Evolutionary conservation across 1,140 invertebrate genomes (phyloP).

Genomic region (Oreohelix idahoensis): DNA sequence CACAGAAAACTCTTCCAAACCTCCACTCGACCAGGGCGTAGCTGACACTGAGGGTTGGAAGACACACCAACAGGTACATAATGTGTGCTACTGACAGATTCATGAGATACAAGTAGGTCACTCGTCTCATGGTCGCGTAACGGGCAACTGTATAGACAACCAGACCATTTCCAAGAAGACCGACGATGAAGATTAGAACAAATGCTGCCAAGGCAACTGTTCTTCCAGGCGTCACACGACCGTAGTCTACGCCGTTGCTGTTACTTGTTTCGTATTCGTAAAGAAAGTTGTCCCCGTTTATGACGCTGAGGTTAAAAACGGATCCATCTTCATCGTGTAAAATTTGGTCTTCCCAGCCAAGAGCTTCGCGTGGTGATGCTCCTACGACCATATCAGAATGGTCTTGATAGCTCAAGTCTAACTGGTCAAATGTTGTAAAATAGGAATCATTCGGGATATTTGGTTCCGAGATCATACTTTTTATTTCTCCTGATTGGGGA

Average conservation of each 20-base stretch:
- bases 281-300: background rate
- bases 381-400: background rate
- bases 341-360: background rate
- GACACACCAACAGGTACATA: constrained; percentile 90
- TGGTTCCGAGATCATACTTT: background rate
- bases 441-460: background rate
- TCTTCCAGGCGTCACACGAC: background rate
- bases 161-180: constrained; percentile 87
- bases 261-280: background rate
- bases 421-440: background rate
- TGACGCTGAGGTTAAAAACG: background rate
- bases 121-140: constrained; percentile 90
- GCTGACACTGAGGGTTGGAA: constrained; percentile 78
- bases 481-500: background rate
- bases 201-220: constrained; percentile 84
- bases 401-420: background rate
- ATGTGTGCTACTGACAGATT: constrained; percentile 90
- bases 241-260: background rate
- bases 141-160: constrained; percentile 85
- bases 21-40: constrained; percentile 79
- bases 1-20: constrained; percentile 88
- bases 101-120: constrained; percentile 89
- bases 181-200: constrained; percentile 87
- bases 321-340: background rate
- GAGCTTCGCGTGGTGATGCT: background rate